Conservation (phyloP, 2,113 vertebrate genomes). For the Lipophrys pholis region DNA sequence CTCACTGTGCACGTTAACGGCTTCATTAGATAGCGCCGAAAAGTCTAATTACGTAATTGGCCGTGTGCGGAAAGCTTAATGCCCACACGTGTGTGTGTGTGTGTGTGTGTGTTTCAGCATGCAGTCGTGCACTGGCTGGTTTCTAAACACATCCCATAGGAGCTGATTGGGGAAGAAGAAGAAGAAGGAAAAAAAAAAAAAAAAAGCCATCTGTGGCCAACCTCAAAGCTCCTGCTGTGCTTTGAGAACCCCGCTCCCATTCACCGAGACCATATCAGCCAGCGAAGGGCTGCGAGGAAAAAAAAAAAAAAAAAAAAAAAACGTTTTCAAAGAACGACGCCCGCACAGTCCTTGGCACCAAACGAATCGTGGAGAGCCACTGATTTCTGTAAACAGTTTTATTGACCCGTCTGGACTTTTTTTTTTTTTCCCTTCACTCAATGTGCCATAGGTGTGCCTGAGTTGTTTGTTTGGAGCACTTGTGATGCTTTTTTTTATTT, state of each 20-base stretch:
- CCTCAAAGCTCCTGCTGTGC: constrained; percentile 52
- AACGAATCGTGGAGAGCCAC: constrained; percentile 25
- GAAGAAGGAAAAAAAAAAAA: constrained; percentile 11
- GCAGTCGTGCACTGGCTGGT: neutral
- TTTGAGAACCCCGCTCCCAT: constrained; percentile 53
- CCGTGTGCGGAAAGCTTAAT: constrained; percentile 1
- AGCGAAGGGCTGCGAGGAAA: neutral
- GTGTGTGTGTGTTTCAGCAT: neutral
- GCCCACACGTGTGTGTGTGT: no score
- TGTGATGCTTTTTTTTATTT: neutral
- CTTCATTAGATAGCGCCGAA: constrained; percentile 31
- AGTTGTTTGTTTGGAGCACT: neutral
- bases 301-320: neutral
- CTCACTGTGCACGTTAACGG: constrained; percentile 21
- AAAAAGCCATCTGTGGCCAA: constrained; percentile 49
- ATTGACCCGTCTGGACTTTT: constrained; percentile 12
- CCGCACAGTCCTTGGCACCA: constrained; percentile 5
- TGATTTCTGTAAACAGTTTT: constrained; percentile 13
- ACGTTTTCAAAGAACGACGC: constrained; percentile 1
- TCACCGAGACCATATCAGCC: constrained; percentile 31
- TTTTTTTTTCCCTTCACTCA: no score
- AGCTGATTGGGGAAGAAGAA: constrained; percentile 28
- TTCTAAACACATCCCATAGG: constrained; percentile 13
- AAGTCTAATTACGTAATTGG: neutral
- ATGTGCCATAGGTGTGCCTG: neutral